Conservation (phyloP, 2,113 vertebrate genomes). For the Vulpes lagopus region DNA sequence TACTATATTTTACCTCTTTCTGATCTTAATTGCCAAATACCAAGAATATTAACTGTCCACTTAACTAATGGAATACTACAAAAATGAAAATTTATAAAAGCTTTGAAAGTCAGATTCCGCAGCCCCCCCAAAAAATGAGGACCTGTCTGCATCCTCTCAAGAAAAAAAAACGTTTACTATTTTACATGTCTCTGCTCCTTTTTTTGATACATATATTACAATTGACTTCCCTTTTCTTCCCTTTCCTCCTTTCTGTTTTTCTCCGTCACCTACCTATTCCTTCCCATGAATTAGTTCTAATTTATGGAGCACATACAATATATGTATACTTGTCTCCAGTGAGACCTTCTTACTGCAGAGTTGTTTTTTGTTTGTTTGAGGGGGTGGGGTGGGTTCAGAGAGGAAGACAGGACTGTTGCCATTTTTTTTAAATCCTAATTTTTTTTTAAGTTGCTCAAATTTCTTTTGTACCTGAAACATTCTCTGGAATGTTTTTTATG, state of each 20-base stretch:
- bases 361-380: not conserved
- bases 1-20: not conserved
- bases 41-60: not conserved
- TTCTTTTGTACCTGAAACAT: not conserved
- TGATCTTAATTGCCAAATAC: not conserved
- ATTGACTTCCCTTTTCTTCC: constrained; percentile 17
- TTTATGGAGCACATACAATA: not conserved
- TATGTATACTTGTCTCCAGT: constrained; percentile 16
- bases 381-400: not conserved
- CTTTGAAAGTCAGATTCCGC: constrained; percentile 50
- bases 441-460: constrained; percentile 10
- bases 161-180: not conserved
- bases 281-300: not conserved
- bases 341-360: not conserved
- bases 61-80: not conserved
- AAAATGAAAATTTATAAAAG: not conserved
- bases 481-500: constrained; percentile 43
- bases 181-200: not conserved
- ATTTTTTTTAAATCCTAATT: not conserved
- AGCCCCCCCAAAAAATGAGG: not conserved
- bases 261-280: not conserved
- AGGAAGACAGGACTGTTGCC: not conserved
- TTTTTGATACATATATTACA: constrained; percentile 15
- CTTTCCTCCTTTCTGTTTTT: constrained; percentile 13
- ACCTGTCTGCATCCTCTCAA: not conserved